phyloP scores from a whole-genome alignment of 1,140 invertebrate species.

The Drosophila neocordata region DNA sequence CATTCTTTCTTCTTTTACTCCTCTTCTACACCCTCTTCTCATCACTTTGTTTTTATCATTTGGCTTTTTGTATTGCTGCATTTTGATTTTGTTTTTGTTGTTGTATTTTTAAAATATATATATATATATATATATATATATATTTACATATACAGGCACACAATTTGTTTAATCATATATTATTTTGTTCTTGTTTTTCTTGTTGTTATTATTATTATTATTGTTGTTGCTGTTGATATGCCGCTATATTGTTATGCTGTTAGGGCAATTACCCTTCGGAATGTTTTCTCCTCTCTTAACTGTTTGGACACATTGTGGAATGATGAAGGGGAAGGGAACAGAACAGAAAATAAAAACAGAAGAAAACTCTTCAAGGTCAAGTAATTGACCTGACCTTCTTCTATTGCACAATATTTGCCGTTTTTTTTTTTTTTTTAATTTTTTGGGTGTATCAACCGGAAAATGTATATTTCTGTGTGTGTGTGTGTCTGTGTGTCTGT shows the following conservation, averaged over 20 bases:
- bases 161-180: constrained; percentile 63
- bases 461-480: background rate
- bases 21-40: background rate
- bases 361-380: constrained; percentile 55
- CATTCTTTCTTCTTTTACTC: constrained; percentile 3
- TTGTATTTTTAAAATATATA: constrained; percentile 64
- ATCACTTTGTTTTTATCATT: constrained; percentile 1
- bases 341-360: background rate
- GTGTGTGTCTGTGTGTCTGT: too few species aligned
- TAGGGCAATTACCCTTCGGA: constrained; percentile 39
- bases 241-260: constrained; percentile 8
- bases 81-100: constrained; percentile 60
- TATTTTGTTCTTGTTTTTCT: constrained; percentile 36
- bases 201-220: constrained; percentile 18
- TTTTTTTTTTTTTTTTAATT: background rate
- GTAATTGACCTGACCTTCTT: constrained; percentile 47
- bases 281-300: constrained; percentile 25
- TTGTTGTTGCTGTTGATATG: constrained; percentile 36
- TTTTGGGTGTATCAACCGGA: background rate
- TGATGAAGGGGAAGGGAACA: too few species aligned
- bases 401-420: constrained; percentile 15
- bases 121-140: too few species aligned
- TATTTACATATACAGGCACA: constrained; percentile 22
- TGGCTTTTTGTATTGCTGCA: constrained; percentile 50
- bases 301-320: too few species aligned